Base-by-base conservation (phyloP, 2,888 invertebrate genomes). In the Oscheius sp. region DNA sequence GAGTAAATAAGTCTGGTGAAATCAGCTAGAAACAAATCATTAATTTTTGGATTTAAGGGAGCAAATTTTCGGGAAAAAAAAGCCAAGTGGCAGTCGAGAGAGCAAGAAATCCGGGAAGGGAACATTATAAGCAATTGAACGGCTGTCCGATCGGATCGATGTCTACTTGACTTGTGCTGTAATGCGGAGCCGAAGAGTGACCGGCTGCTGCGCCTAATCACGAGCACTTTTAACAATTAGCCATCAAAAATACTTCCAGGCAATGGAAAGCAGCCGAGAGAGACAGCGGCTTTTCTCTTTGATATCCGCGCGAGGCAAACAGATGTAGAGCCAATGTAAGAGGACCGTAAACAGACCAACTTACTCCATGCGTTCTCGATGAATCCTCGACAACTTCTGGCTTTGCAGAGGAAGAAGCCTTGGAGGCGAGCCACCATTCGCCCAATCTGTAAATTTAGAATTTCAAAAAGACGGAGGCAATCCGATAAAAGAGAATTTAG, bases 151-250 rank as follows among this genome's bases (percentile, higher is more conserved):
- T 61, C 42, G 45, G 61, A 61, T 61, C 61, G 25, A 61, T 61
- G 61, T 39, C 20, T 20, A 31, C 48, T 48, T 25, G 25, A 12
- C 12, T 25, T 48, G 25, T 20, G 37, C n/a, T 61, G 57, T 57
- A 57, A 45, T 45, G 55, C 55, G n/a, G n/a, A n/a, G n/a, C n/a
- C 55, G 55, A 12, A 25, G 61, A 45, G 42, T 45, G 45, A 25
- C 45, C 55, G 55, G 55, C 58, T 58, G 25, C 42, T 42, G 45
- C 61, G 17, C 42, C 45, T 42, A n/a, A 58, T 37, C 58, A 34
- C 37, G 20, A 6, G 45, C 61, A 45, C 61, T 61, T 61, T 61
- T 29, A 61, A 61, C 61, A 55, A 55, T 55, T 55, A 55, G 55
- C 33, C 55, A 46, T 8, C n/a, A n/a, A n/a, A n/a, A n/a, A n/a